Evolutionary conservation across 2,888 invertebrate genomes (phyloP).

Genomic region (Abrostola tripartita): DNA sequence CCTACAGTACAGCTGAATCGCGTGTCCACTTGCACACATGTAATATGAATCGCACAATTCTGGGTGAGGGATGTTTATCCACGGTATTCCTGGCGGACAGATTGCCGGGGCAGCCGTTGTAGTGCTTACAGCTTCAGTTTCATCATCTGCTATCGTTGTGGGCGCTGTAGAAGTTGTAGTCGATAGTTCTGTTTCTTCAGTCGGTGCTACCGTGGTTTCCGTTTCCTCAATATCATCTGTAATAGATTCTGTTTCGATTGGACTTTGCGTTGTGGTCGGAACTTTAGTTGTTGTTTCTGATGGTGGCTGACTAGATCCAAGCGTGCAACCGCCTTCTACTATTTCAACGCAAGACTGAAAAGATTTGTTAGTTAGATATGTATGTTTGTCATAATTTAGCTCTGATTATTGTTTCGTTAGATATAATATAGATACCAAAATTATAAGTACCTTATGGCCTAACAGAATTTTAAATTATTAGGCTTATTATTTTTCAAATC

Average conservation of each 20-base stretch:
- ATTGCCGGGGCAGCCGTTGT: background rate
- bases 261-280: background rate
- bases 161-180: background rate
- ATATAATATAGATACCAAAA: too few species aligned
- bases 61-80: background rate
- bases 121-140: background rate
- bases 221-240: background rate
- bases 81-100: background rate
- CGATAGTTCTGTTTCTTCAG: background rate
- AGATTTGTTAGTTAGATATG: background rate
- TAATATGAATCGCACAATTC: background rate
- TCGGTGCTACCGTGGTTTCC: background rate
- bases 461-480: too few species aligned
- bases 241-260: too few species aligned
- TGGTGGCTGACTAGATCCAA: constrained; percentile 3
- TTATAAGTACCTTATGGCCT: too few species aligned
- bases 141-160: background rate
- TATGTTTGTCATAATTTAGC: background rate
- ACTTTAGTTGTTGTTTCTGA: background rate
- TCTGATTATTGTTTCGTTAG: too few species aligned
- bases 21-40: background rate
- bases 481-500: too few species aligned
- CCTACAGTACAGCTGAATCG: background rate
- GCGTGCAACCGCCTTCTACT: constrained; percentile 33
- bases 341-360: constrained; percentile 32